phyloP scores from a whole-genome alignment of 2,113 vertebrate genomes.

The Capreolus pygargus region DNA sequence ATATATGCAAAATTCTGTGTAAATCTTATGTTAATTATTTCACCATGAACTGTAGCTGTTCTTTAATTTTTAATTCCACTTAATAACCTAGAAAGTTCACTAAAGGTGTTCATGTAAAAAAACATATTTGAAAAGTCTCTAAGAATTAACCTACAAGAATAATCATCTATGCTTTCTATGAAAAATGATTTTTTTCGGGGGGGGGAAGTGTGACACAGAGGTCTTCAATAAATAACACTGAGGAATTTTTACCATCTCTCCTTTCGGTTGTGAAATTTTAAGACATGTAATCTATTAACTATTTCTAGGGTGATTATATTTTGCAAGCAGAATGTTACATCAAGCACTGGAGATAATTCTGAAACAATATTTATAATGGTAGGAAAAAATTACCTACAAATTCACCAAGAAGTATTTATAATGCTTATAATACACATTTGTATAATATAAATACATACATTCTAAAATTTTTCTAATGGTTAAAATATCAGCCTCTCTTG shows the following conservation, averaged over 20 bases:
- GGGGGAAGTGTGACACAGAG: background rate
- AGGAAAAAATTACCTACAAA: background rate
- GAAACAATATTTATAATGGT: background rate
- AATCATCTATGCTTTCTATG: constrained; percentile 4
- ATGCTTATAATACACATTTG: background rate
- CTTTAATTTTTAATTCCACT: constrained; percentile 40
- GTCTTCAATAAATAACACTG: background rate
- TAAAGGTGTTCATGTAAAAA: constrained; percentile 13
- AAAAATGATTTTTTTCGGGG: constrained; percentile 26
- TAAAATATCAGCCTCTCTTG: background rate
- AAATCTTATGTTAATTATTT: constrained; percentile 42
- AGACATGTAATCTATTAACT: background rate
- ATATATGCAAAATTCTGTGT: constrained; percentile 1
- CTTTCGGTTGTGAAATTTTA: background rate
- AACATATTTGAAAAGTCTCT: constrained; percentile 13
- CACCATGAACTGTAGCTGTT: background rate
- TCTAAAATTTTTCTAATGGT: background rate
- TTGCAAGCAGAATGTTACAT: background rate
- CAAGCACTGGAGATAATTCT: background rate
- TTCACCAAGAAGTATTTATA: background rate
- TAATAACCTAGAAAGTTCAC: constrained; percentile 32
- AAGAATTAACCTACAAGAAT: background rate
- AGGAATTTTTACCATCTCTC: background rate
- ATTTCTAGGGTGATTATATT: background rate
- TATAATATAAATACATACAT: background rate